Evolutionary conservation across 2,113 vertebrate genomes (phyloP).

Genomic region (Tursiops truncatus): DNA sequence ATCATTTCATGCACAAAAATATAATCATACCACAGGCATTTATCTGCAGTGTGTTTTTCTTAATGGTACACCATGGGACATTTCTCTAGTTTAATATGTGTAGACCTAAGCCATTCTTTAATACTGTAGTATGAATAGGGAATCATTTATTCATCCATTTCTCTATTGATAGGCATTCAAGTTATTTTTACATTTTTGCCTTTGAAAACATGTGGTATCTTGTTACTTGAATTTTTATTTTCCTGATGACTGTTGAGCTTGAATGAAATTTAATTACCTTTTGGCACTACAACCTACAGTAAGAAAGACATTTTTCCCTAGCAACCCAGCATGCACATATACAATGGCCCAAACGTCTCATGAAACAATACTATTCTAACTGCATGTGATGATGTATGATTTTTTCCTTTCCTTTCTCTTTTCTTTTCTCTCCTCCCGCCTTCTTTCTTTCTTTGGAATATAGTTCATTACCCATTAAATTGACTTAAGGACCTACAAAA

Average conservation of each 20-base stretch:
- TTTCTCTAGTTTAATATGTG: not conserved
- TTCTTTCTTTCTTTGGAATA: not conserved
- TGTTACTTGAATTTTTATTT: constrained; percentile 56
- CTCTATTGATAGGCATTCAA: not conserved
- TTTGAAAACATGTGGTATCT: not conserved
- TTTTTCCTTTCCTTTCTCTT: not conserved
- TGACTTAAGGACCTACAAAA: constrained; percentile 24
- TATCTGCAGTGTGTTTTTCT: not conserved
- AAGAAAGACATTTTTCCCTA: constrained; percentile 15
- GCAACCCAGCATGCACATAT: not conserved
- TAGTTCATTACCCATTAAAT: not conserved
- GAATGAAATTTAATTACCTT: constrained; percentile 34
- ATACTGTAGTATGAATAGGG: not conserved
- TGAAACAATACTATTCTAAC: constrained; percentile 2
- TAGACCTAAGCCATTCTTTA: constrained; percentile 26
- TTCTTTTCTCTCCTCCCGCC: not conserved
- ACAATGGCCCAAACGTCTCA: constrained; percentile 27
- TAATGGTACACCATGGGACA: not conserved
- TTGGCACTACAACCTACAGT: not conserved
- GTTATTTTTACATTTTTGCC: not conserved
- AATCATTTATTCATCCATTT: constrained; percentile 32
- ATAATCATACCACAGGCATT: not conserved
- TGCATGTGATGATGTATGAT: not conserved
- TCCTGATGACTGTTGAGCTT: constrained; percentile 3
- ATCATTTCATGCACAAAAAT: not conserved